These are phyloP conservation scores for Premnoplex brunnescens DNA, from an alignment of 2,797 vertebrate species.

Conservation along the genomic window DNA sequence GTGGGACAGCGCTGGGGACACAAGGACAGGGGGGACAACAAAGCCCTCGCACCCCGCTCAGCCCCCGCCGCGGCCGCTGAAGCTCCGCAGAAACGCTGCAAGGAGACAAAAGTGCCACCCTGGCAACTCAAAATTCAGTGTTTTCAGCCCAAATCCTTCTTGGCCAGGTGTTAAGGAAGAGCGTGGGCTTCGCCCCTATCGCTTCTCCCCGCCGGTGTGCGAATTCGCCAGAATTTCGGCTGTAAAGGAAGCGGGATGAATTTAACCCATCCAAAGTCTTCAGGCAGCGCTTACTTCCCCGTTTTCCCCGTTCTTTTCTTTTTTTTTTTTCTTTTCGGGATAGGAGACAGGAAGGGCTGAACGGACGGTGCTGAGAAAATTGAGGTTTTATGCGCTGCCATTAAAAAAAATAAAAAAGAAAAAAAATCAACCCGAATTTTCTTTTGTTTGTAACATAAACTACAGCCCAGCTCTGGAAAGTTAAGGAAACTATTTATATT, in stretches of 20 bases:
- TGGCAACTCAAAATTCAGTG: background rate
- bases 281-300: background rate
- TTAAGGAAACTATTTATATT: background rate
- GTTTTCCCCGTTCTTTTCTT: background rate
- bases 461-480: background rate
- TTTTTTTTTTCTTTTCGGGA: background rate
- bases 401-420: background rate
- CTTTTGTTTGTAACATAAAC: background rate
- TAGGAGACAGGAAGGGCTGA: background rate
- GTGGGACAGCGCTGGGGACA: background rate
- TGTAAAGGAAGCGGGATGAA: background rate
- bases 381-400: background rate
- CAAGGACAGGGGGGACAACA: background rate
- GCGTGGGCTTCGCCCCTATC: fast-evolving
- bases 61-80: background rate
- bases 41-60: background rate
- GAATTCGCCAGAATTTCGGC: background rate
- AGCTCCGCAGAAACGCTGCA: background rate
- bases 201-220: too few relatives aligned
- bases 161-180: background rate
- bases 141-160: background rate
- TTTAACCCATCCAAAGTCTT: background rate
- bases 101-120: background rate
- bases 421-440: background rate
- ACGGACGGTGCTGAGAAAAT: background rate